Conservation (phyloP, 2,113 vertebrate species). For the Cinclus mexicanus region DNA sequence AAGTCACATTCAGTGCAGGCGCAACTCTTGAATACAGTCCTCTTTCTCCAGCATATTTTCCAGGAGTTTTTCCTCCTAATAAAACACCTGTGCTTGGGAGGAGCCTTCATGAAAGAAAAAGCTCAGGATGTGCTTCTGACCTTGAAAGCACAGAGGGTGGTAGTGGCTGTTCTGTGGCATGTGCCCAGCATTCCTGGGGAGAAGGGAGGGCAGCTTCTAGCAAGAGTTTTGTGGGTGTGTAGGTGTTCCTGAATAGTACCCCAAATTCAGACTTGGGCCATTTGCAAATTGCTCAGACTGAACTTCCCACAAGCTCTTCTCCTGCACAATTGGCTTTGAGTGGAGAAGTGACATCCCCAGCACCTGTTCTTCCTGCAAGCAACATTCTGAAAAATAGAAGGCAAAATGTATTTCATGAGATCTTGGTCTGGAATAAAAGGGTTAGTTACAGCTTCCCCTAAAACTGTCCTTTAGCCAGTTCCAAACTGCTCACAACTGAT, state of each 20-base stretch:
- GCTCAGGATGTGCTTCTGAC: neutral
- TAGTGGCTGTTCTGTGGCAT: rapidly evolving
- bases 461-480: neutral
- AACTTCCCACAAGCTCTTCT: neutral
- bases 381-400: neutral
- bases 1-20: neutral
- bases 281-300: neutral
- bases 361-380: neutral
- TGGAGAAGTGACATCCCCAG: neutral
- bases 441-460: neutral
- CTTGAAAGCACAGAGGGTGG: neutral
- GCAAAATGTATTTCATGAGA: neutral
- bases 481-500: neutral
- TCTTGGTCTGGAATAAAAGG: neutral
- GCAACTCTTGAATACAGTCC: neutral
- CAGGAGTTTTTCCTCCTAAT: neutral
- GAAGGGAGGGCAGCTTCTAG: neutral
- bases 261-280: neutral
- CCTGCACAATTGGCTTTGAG: neutral
- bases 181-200: neutral
- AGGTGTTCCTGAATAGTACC: neutral
- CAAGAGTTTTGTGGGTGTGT: neutral
- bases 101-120: neutral
- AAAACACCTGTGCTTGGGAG: neutral
- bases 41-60: neutral